Evolutionary conservation across 2,888 invertebrate species (phyloP).

Genomic region (Fissipunctia ypsillon): DNA sequence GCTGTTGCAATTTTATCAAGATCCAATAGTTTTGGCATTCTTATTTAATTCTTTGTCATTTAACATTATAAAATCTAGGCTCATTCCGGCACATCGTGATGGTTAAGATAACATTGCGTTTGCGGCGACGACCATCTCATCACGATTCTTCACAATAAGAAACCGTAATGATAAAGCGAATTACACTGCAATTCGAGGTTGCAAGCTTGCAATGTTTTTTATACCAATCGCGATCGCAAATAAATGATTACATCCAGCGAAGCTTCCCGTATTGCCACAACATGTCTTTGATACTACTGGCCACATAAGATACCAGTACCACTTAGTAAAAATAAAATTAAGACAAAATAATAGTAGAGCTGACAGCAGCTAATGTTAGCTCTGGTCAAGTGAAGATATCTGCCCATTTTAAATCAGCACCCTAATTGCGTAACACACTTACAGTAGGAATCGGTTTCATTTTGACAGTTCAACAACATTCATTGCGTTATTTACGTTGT

Average conservation of each 20-base stretch:
- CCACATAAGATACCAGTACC: not conserved
- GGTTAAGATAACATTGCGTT: slow-evolving; percentile 74
- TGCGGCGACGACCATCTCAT: slow-evolving; percentile 76
- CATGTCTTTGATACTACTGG: slow-evolving; percentile 12
- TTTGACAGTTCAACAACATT: no score
- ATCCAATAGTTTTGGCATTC: slow-evolving; percentile 14
- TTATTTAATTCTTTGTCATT: slow-evolving; percentile 46
- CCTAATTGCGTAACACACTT: no score
- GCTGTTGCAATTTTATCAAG: slow-evolving; percentile 31
- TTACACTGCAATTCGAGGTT: slow-evolving; percentile 67
- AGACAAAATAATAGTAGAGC: not conserved
- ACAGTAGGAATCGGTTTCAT: no score
- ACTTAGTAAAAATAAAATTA: not conserved
- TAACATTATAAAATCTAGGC: slow-evolving; percentile 69
- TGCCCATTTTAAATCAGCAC: not conserved
- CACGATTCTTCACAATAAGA: slow-evolving; percentile 72
- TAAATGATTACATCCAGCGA: slow-evolving; percentile 61
- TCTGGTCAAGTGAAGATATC: not conserved
- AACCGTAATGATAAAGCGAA: slow-evolving; percentile 75
- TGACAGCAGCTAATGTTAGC: not conserved
- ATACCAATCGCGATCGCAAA: slow-evolving; percentile 23
- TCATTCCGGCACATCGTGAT: slow-evolving; percentile 67
- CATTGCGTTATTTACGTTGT: no score
- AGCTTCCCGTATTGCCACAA: slow-evolving; percentile 34
- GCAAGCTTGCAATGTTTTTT: slow-evolving; percentile 49